Base-by-base conservation (phyloP, 1,140 invertebrate species). In the Cydia fagiglandana region DNA sequence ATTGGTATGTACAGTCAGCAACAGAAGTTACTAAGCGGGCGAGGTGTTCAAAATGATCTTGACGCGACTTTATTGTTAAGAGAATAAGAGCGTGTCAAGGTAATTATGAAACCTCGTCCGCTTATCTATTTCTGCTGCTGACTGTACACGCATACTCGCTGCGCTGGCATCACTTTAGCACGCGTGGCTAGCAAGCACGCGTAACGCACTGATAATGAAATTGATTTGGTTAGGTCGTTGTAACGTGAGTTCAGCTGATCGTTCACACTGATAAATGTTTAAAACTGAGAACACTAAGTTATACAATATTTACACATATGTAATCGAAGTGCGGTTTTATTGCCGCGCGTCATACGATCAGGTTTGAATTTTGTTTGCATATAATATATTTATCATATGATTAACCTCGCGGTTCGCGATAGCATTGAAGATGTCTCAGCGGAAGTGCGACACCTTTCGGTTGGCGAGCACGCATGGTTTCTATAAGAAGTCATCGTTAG, bases 361-460 rank as follows among this genome's bases (percentile, higher is more conserved):
- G 56, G 56, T 24, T 61, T 61, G 20, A 61, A 24, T 61, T 56
- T 9, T 61, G 56, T 61, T 61, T 61, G 56, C 17, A 61, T n/a
- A 61, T 61, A 56, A 56, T 15, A 47, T 61, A 20, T 12, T 61
- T 61, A 24, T 20, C 20, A 61, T 61, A 24, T 61, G 56, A 61
- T 24, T 61, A 61, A 61, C 56, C 56, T 61, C 24, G 24, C 24
- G 56, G 56, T 24, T 12, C 17, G n/a, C 53, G 56, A 61, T 61
- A 24, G 20, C 56, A 61, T 12, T 61, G 56, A 61, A 61, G 56
- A 61, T 24, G 56, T 61, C 56, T 7, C 20, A 2, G 56, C 56
- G 56, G 56, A 61, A 61, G 9, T 61, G 56, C 20, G 24, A 12
- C 56, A 2, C 1, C 20, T 24, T 61, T n/a, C 53, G n/a, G 1